phyloP scores from a whole-genome alignment of 2,888 invertebrate species.

The Gerris lacustris region DNA sequence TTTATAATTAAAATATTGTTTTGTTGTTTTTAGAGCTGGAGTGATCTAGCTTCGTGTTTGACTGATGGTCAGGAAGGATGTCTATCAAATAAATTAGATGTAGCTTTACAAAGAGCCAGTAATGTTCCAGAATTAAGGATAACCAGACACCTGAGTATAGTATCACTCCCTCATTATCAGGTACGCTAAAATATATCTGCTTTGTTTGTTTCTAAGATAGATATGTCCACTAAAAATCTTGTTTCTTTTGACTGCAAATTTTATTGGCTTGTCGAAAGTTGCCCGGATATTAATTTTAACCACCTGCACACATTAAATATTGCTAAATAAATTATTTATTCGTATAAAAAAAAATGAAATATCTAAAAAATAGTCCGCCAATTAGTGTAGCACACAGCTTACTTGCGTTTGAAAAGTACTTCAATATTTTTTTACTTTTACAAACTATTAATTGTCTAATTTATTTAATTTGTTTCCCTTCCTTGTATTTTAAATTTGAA shows the following conservation, averaged over 20 bases:
- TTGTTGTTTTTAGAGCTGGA: not conserved
- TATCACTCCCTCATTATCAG: constrained; percentile 41
- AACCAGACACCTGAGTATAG: constrained; percentile 61
- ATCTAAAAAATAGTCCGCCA: no score
- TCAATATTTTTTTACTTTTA: no score
- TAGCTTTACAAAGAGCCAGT: not conserved
- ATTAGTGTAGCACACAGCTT: no score
- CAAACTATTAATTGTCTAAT: no score
- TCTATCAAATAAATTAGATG: constrained; percentile 9
- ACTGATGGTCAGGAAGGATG: constrained; percentile 4
- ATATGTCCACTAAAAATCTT: not conserved
- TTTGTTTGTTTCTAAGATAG: not conserved
- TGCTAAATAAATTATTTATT: not conserved
- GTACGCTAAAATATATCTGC: constrained; percentile 14
- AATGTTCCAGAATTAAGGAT: constrained; percentile 43
- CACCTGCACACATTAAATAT: no score
- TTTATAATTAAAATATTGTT: not conserved
- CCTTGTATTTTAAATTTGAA: no score
- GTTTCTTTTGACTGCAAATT: not conserved
- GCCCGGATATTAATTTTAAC: not conserved
- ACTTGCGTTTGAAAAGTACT: no score
- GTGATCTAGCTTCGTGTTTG: not conserved
- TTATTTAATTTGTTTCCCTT: no score
- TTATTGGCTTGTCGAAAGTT: not conserved
- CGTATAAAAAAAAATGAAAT: not conserved